phyloP scores from a whole-genome alignment of 2,888 invertebrate genomes.

The Clunio marinus region DNA sequence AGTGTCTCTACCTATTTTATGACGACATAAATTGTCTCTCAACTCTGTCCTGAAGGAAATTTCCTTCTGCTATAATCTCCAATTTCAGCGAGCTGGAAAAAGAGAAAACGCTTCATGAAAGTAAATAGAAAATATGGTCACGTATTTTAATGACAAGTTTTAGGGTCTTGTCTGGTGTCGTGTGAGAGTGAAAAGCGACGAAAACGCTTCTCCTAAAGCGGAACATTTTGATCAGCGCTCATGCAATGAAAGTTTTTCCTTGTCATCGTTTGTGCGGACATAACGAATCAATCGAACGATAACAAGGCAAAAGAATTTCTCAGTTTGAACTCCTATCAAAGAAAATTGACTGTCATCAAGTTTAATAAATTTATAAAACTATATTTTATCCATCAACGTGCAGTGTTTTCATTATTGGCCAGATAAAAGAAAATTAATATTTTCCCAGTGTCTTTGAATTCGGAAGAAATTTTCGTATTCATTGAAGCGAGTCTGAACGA shows the following conservation, averaged over 20 bases:
- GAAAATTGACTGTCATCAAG: conserved; percentile 13
- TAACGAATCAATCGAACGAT: background rate
- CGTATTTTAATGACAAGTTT: conserved; percentile 22
- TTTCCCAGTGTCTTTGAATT: background rate
- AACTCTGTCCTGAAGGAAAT: background rate
- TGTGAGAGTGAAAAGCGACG: background rate
- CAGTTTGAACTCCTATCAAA: background rate
- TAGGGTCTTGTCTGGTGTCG: conserved; percentile 1
- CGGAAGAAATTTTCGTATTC: conserved; percentile 7
- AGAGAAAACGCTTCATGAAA: background rate
- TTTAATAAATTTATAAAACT: conserved; percentile 32
- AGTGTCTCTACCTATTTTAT: too few species aligned
- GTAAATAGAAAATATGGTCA: conserved; percentile 20
- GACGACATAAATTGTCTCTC: background rate
- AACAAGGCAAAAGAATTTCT: too few species aligned
- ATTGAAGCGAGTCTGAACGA: conserved; percentile 1
- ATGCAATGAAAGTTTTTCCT: conserved; percentile 1
- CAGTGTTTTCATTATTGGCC: conserved; percentile 18
- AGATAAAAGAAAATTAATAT: too few species aligned
- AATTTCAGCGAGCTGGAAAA: background rate
- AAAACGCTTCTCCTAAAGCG: background rate
- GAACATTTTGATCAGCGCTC: background rate
- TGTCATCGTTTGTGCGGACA: conserved; percentile 3
- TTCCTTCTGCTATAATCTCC: background rate
- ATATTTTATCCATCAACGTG: conserved; percentile 30